phyloP scores from a whole-genome alignment of 1,140 invertebrate species.

The Coenobita brevimanus region DNA sequence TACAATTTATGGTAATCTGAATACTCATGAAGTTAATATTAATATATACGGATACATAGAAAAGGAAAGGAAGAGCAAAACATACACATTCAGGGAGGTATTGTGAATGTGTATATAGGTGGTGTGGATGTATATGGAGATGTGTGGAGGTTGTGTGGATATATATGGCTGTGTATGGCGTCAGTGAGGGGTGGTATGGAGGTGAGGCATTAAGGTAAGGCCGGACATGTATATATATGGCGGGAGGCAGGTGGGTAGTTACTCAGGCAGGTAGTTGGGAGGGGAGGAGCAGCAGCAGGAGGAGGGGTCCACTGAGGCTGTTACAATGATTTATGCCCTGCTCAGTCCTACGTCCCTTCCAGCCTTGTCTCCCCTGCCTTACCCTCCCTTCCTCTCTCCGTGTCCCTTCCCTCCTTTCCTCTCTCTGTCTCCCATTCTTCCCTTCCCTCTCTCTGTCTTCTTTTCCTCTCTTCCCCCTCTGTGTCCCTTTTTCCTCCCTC shows the following conservation, averaged over 20 bases:
- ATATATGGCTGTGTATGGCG: too few relatives aligned
- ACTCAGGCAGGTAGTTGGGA: not conserved
- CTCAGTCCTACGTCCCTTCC: not conserved
- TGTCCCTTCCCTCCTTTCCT: not conserved
- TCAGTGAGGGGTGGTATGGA: too few relatives aligned
- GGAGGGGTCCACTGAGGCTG: not conserved
- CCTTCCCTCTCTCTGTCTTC: not conserved
- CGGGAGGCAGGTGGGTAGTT: not conserved
- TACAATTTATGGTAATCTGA: too few relatives aligned
- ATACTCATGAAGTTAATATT: too few relatives aligned
- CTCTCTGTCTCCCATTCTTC: slow-evolving; percentile 4
- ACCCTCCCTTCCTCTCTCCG: not conserved
- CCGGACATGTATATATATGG: not conserved
- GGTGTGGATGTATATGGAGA: too few relatives aligned
- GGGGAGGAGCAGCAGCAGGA: not conserved
- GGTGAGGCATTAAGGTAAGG: not conserved
- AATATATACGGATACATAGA: too few relatives aligned
- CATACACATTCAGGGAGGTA: too few relatives aligned
- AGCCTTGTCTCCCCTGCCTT: not conserved
- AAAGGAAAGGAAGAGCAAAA: too few relatives aligned
- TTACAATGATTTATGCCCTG: not conserved
- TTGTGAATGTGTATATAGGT: too few relatives aligned
- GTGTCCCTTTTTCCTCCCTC: not conserved
- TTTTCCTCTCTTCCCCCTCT: not conserved
- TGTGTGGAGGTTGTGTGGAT: too few relatives aligned